phyloP scores from a whole-genome alignment of 1,140 invertebrate genomes.

The Drosophila orosa region DNA sequence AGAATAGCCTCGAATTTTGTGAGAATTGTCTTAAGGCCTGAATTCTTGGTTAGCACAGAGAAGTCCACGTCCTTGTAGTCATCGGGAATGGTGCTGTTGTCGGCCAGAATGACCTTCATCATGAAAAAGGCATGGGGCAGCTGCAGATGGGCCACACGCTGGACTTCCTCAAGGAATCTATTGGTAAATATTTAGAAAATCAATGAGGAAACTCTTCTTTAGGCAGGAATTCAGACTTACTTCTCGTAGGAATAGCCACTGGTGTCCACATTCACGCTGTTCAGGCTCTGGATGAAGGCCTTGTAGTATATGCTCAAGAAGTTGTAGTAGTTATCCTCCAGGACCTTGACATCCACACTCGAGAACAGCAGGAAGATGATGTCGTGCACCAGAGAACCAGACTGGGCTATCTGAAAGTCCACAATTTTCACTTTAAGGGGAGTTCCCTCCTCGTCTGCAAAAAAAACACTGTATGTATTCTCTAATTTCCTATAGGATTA shows the following conservation, averaged over 20 bases:
- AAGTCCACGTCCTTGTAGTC: conserved; percentile 76
- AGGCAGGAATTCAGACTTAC: conserved; percentile 34
- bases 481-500: no score
- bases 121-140: conserved; percentile 74
- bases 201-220: not conserved
- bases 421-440: conserved; percentile 86
- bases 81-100: conserved; percentile 65
- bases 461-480: not conserved
- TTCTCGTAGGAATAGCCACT: conserved; percentile 53
- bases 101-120: conserved; percentile 72
- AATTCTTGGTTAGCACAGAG: conserved; percentile 56
- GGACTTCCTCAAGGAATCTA: conserved; percentile 72
- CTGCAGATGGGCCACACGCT: conserved; percentile 61
- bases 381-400: conserved; percentile 85
- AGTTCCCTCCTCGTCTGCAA: conserved; percentile 63
- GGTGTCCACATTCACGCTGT: conserved; percentile 62
- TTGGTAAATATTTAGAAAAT: not conserved
- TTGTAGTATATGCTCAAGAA: conserved; percentile 86
- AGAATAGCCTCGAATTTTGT: conserved; percentile 65
- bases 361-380: conserved; percentile 86
- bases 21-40: conserved; percentile 50
- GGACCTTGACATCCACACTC: conserved; percentile 84
- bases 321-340: conserved; percentile 84
- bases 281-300: conserved; percentile 83
- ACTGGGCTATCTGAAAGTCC: conserved; percentile 87